Evolutionary conservation across 2,797 vertebrate genomes (phyloP).

Genomic region (Erpetoichthys calabaricus): DNA sequence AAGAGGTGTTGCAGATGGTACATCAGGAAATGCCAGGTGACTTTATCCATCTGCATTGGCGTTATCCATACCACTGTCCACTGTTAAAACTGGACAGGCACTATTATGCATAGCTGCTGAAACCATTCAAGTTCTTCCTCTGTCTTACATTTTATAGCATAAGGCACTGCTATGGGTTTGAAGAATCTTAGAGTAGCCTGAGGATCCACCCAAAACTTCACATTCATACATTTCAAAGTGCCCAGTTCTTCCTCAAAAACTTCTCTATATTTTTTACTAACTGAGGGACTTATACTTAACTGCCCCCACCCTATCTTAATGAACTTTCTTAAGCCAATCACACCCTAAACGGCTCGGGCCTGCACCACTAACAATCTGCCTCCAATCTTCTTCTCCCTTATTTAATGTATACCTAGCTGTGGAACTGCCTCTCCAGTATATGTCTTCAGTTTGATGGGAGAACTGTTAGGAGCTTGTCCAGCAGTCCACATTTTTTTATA

Average conservation of each 20-base stretch:
- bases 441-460: neutral
- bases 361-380: too few species aligned
- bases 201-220: neutral
- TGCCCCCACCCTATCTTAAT: neutral
- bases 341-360: slow-evolving; percentile 3
- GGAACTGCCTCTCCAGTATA: slow-evolving; percentile 1
- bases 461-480: too few species aligned
- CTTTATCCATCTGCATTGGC: neutral
- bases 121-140: slow-evolving; percentile 2
- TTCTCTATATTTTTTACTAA: neutral
- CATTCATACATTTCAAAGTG: neutral
- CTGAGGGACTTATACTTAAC: too few species aligned
- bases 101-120: slow-evolving; percentile 2
- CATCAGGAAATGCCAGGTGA: neutral
- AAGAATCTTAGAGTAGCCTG: neutral
- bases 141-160: slow-evolving; percentile 10
- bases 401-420: too few species aligned
- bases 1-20: too few species aligned
- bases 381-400: too few species aligned
- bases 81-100: slow-evolving; percentile 6
- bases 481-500: slow-evolving; percentile 4
- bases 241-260: neutral
- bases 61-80: neutral
- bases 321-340: neutral
- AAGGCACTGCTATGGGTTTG: slow-evolving; percentile 1